phyloP scores from a whole-genome alignment of 2,113 vertebrate species.

The Psephotus haematonotus region DNA sequence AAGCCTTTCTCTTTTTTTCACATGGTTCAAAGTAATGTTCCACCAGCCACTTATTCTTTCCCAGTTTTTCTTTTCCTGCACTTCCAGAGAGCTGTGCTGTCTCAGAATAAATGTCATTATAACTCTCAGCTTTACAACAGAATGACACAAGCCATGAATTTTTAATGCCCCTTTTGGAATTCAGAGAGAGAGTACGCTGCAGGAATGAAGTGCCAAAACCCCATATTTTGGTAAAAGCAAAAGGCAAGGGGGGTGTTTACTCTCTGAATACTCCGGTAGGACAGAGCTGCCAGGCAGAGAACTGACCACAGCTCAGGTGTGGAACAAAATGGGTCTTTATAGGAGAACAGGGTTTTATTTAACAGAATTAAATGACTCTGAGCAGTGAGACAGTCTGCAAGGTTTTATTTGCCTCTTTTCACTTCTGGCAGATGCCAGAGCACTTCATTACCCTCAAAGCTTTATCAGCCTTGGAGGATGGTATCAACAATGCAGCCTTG shows the following conservation, averaged over 20 bases:
- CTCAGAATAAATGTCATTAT: background rate
- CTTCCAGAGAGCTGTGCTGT: background rate
- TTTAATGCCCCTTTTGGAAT: background rate
- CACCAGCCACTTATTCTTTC: background rate
- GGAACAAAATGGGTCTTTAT: rapidly evolving
- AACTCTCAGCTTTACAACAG: background rate
- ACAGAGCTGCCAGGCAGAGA: background rate
- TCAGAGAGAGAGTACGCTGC: background rate
- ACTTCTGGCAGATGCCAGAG: background rate
- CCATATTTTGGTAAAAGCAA: background rate
- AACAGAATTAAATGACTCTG: background rate
- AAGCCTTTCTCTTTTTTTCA: background rate
- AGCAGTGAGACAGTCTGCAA: background rate
- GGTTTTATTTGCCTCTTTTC: background rate
- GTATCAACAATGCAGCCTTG: rapidly evolving
- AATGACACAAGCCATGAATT: background rate
- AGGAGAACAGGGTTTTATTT: background rate
- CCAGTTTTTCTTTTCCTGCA: background rate
- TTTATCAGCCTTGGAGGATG: background rate
- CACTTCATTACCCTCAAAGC: background rate
- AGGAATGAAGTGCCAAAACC: rapidly evolving
- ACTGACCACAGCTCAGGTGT: background rate
- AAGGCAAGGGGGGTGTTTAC: too few relatives aligned
- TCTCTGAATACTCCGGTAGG: background rate
- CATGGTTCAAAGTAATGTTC: background rate